Conservation (phyloP, 1,140 invertebrate species). For the Vanessa tameamea region DNA sequence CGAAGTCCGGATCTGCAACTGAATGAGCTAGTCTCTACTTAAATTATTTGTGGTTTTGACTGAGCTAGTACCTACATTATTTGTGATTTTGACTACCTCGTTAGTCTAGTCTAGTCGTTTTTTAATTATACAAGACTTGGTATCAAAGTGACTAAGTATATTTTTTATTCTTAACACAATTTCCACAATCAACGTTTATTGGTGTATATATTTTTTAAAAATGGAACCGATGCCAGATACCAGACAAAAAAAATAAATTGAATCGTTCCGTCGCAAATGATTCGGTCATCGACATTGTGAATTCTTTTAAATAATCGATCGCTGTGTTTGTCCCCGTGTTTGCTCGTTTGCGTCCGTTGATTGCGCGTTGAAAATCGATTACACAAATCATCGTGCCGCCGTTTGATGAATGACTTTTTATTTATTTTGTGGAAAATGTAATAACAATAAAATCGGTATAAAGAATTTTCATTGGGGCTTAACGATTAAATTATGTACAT, state of each 20-base stretch:
- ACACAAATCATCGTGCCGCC: constrained; percentile 47
- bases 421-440: not conserved
- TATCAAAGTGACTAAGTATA: not conserved
- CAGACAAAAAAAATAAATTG: constrained; percentile 27
- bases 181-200: not conserved
- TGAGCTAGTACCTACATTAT: no score
- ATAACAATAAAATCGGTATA: not conserved
- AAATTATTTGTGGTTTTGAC: no score
- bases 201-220: constrained; percentile 5
- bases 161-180: not conserved
- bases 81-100: no score
- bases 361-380: constrained; percentile 71
- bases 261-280: constrained; percentile 28
- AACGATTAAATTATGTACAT: no score
- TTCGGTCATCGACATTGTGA: constrained; percentile 31
- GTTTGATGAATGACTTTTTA: constrained; percentile 9
- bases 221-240: constrained; percentile 15
- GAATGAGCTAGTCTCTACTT: no score
- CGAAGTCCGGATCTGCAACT: no score
- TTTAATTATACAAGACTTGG: no score
- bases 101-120: no score
- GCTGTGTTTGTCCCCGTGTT: constrained; percentile 62
- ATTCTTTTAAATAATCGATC: constrained; percentile 54
- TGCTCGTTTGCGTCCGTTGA: constrained; percentile 68
- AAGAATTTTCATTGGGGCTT: no score